Evolutionary conservation across 2,113 vertebrate species (phyloP), one percentile per base, ranked within the genome.

Genomic region (Malaclemys terrapin): DNA sequence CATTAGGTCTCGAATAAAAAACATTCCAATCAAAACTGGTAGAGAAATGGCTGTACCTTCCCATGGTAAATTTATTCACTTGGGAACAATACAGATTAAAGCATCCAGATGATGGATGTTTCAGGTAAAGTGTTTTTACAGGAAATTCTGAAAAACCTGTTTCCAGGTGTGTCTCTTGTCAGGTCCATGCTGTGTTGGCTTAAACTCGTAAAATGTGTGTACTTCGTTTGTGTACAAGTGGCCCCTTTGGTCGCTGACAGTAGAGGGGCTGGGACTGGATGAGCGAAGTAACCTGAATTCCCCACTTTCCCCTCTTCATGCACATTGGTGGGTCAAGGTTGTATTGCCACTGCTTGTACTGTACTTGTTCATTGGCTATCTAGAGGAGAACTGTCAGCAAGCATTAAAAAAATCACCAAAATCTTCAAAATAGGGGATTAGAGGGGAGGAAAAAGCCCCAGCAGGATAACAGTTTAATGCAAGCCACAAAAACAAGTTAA

Each of bases 291-390:
- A 57, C 76, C 8, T 2, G 12, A 72, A 72, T 72, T 72, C 19
- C 19, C n/a, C 4, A 72, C 35, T 72, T 62, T 72, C 31, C 12
- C 52, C 81, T 52, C n/a, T 52, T 35, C 42, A 69, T 16, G 5
- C 4, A 19, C 86, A 45, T 35, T 47, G 35, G 24, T 50, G 29
- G 72, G 53, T 47, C 50, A 35, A 0, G 0, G 1, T 0, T 52
- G 35, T 52, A 50, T 35, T 25, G 14, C 49, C 65, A 38, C 9
- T 7, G 50, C 47, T 72, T 69, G 79, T n/a, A 5, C 7, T 10
- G 35, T 54, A 59, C 53, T 75, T 35, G 35, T 10, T 38, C 27
- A 19, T 29, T 5, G 45, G 6, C 31, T 0, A 0, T 0, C 1
- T 22, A 53, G 20, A 22, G 49, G 31, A 10, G 31, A 25, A 47